Evolutionary conservation across 1,140 invertebrate species (phyloP).

Genomic region (Drosophila nasuta): DNA sequence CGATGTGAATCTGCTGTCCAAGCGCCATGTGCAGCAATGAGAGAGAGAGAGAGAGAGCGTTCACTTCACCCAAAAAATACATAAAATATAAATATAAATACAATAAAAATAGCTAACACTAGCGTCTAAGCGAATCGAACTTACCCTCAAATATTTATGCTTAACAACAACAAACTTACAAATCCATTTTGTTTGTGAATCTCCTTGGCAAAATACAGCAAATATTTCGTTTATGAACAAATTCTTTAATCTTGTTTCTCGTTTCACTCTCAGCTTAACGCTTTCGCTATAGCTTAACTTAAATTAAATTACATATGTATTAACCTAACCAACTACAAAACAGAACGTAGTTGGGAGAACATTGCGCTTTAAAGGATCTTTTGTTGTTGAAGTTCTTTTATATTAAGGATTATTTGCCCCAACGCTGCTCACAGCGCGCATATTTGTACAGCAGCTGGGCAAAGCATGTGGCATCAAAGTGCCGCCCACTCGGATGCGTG

Average conservation of each 20-base stretch:
- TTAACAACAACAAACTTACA: constrained; percentile 27
- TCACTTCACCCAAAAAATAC: background rate
- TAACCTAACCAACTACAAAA: constrained; percentile 54
- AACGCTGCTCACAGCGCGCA: constrained; percentile 81
- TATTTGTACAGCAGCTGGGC: constrained; percentile 72
- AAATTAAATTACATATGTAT: constrained; percentile 49
- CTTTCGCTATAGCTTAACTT: constrained; percentile 20
- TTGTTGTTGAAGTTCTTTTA: too few species aligned
- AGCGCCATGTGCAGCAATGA: constrained; percentile 58
- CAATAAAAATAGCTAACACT: constrained; percentile 55
- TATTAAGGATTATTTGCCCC: constrained; percentile 67
- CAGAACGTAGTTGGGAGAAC: constrained; percentile 2
- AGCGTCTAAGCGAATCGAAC: constrained; percentile 57
- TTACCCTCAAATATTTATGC: constrained; percentile 39
- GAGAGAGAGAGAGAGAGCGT: constrained; percentile 11
- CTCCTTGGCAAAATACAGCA: too few species aligned
- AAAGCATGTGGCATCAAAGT: constrained; percentile 66
- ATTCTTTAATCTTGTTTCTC: constrained; percentile 3
- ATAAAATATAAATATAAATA: constrained; percentile 33
- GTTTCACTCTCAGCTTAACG: constrained; percentile 55
- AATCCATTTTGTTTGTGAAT: constrained; percentile 50
- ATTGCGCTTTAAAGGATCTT: too few species aligned
- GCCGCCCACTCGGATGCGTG: constrained; percentile 59
- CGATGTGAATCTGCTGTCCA: constrained; percentile 64
- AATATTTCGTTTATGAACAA: constrained; percentile 58